These are phyloP conservation scores for Hypercompe scribonia DNA, from an alignment of 2,888 invertebrate species.

Conservation along the genomic window DNA sequence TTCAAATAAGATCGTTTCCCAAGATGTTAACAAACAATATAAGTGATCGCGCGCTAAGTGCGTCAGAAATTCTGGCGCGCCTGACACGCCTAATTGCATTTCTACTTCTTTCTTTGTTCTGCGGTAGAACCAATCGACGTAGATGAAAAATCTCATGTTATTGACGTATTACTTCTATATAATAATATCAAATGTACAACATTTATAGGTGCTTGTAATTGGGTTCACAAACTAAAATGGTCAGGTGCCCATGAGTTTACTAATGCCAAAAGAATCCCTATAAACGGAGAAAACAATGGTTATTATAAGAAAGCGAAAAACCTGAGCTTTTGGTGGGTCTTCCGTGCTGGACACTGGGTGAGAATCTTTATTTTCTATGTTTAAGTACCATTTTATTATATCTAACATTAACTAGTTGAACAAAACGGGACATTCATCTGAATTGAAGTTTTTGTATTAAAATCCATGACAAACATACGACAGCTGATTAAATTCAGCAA, in stretches of 20 bases:
- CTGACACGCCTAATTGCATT: too few relatives aligned
- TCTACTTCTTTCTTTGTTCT: background rate
- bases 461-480: too few relatives aligned
- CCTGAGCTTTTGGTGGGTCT: constrained; percentile 78
- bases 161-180: background rate
- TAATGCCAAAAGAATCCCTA: constrained; percentile 57
- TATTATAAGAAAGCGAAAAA: constrained; percentile 70
- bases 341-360: constrained; percentile 81
- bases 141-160: background rate
- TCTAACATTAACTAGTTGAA: too few relatives aligned
- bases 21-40: too few relatives aligned
- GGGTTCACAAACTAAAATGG: constrained; percentile 80
- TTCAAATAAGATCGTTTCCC: too few relatives aligned
- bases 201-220: constrained; percentile 73
- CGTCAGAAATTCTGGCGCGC: too few relatives aligned
- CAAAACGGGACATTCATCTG: too few relatives aligned
- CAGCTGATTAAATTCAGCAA: too few relatives aligned
- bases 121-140: background rate
- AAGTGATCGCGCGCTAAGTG: too few relatives aligned
- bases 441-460: too few relatives aligned
- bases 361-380: constrained; percentile 27
- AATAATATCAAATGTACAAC: constrained; percentile 7
- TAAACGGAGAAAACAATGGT: constrained; percentile 70
- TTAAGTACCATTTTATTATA: background rate
- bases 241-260: constrained; percentile 69